Conservation (phyloP, 2,113 vertebrate species). For the Trochalopteron elliotii region DNA sequence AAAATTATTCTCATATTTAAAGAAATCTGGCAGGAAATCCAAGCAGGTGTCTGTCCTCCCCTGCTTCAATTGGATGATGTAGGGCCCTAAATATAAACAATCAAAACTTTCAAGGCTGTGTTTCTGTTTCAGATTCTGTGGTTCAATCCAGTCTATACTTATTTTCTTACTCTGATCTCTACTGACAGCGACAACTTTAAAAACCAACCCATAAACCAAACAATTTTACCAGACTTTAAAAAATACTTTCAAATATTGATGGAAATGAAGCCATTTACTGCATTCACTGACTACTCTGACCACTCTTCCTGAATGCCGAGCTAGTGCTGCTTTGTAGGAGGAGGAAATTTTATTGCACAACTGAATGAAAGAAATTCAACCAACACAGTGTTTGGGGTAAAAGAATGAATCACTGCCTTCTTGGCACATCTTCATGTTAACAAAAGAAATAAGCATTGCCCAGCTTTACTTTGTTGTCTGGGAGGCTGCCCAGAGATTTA, state of each 20-base stretch:
- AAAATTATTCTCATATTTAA: not conserved
- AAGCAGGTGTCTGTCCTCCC: conserved; percentile 16
- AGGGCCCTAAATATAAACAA: not conserved
- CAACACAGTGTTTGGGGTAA: not conserved
- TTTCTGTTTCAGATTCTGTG: not conserved
- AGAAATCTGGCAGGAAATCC: conserved; percentile 22
- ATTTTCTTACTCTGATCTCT: not conserved
- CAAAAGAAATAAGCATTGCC: not conserved
- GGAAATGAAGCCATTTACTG: not conserved
- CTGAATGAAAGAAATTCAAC: not conserved
- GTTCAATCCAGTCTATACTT: not conserved
- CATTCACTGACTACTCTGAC: not conserved
- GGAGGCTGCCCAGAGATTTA: not conserved
- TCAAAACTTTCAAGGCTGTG: not conserved
- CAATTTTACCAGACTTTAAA: not conserved
- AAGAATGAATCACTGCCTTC: not conserved
- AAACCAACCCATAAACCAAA: not conserved
- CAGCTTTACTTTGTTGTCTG: not conserved
- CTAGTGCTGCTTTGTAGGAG: not conserved
- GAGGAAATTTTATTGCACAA: not conserved
- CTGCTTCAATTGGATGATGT: not conserved
- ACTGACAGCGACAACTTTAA: not conserved
- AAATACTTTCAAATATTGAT: not conserved
- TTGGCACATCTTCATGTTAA: not conserved
- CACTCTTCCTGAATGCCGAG: not conserved